A percentile compares a stretch with the other conserved stretches of the same genome.
Conservation (phyloP, 2,888 invertebrate species). For the Chalcis sispes region DNA sequence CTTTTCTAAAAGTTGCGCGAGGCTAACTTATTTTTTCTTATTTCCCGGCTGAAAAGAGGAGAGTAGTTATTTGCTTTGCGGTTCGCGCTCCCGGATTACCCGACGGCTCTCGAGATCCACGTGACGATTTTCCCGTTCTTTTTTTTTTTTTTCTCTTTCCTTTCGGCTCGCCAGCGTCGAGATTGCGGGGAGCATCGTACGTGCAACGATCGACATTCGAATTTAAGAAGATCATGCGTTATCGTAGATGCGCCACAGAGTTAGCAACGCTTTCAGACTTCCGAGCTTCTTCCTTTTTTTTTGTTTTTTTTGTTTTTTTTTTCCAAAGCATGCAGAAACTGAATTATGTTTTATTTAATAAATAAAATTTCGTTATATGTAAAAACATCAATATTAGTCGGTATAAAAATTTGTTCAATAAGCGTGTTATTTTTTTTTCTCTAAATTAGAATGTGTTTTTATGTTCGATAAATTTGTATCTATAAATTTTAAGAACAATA, state of each 20-base stretch:
- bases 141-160: constrained; percentile 20
- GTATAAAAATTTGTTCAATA: background rate
- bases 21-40: no score
- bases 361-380: background rate
- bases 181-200: background rate
- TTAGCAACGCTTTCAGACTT: no score
- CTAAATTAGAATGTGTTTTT: background rate
- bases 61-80: no score
- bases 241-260: background rate
- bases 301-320: background rate
- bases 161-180: background rate
- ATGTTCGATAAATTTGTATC: no score
- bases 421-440: no score
- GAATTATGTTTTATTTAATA: background rate
- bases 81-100: no score
- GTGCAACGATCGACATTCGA: constrained; percentile 1
- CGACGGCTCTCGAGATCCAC: constrained; percentile 49
- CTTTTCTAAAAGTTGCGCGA: no score
- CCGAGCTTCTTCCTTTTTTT: no score
- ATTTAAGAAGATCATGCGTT: constrained; percentile 25
- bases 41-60: no score
- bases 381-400: background rate
- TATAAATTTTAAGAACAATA: no score
- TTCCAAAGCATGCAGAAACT: background rate
- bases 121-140: constrained; percentile 40